Evolutionary conservation across 2,888 invertebrate genomes (phyloP).

Genomic region (Drosophila pegasa): DNA sequence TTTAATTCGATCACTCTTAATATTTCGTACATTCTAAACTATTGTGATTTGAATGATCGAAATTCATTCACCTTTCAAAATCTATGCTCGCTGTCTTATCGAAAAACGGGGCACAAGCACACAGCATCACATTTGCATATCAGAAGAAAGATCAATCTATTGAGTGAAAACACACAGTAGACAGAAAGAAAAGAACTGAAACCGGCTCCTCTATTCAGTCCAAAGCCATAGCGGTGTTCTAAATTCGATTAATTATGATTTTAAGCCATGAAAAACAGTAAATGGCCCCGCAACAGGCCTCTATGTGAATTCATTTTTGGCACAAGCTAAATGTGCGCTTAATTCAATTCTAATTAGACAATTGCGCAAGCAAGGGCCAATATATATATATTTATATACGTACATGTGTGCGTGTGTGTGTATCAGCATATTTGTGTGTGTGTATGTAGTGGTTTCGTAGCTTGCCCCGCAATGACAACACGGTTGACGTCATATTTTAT

Average conservation of each 20-base stretch:
- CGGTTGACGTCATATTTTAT: constrained; percentile 51
- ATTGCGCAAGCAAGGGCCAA: constrained; percentile 44
- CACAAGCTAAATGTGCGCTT: constrained; percentile 45
- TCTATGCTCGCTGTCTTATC: constrained; percentile 44
- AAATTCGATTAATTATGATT: constrained; percentile 74
- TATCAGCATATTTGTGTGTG: constrained; percentile 17
- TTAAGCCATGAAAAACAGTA: constrained; percentile 47
- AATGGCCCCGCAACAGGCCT: constrained; percentile 42
- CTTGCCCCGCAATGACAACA: constrained; percentile 41
- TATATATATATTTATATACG: not conserved
- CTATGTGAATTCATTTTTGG: constrained; percentile 39
- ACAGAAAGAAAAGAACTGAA: constrained; percentile 44
- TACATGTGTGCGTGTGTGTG: not conserved
- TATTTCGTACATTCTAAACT: constrained; percentile 38
- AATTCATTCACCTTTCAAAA: constrained; percentile 70
- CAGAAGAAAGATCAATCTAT: constrained; percentile 26
- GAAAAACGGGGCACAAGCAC: constrained; percentile 27
- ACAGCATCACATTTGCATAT: constrained; percentile 59
- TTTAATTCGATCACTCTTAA: constrained; percentile 19
- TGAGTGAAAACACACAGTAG: not conserved
- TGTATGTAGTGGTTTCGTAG: constrained; percentile 40
- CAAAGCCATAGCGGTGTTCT: constrained; percentile 65
- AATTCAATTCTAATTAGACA: constrained; percentile 74
- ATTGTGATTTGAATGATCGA: constrained; percentile 55
- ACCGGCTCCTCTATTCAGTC: constrained; percentile 55